These are phyloP conservation scores for Megastigmus dorsalis DNA, from an alignment of 2,888 invertebrate genomes.

Conservation along the genomic window DNA sequence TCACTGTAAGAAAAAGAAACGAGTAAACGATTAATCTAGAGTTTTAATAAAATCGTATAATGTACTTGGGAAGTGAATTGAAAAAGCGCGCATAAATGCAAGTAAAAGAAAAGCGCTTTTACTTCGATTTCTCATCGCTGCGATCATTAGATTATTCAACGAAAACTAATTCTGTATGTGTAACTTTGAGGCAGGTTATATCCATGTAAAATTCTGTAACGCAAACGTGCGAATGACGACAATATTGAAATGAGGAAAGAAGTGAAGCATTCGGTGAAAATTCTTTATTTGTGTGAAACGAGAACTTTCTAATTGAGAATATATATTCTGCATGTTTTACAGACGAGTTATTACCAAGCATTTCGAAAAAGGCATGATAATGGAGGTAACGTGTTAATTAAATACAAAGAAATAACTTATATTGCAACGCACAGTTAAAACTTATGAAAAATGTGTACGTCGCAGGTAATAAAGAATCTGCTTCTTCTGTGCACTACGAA, in stretches of 20 bases:
- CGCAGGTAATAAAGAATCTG: too few species aligned
- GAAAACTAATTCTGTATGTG: constrained; percentile 21
- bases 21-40: too few species aligned
- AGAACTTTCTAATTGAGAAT: background rate
- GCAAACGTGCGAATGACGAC: background rate
- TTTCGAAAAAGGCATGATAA: background rate
- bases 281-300: background rate
- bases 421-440: background rate
- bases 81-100: too few species aligned
- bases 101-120: background rate
- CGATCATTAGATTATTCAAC: constrained; percentile 24
- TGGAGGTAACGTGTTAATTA: background rate
- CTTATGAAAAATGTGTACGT: background rate
- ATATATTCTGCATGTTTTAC: background rate
- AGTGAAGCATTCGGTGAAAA: background rate
- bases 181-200: constrained; percentile 9
- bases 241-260: background rate
- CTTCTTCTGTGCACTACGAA: too few species aligned
- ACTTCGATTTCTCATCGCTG: constrained; percentile 18
- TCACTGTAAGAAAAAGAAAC: background rate
- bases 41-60: too few species aligned
- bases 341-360: background rate
- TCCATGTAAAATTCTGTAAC: constrained; percentile 8
- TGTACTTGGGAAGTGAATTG: too few species aligned
- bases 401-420: constrained; percentile 3